Evolutionary conservation across 2,888 invertebrate genomes (phyloP).

Genomic region (Emesis russula): DNA sequence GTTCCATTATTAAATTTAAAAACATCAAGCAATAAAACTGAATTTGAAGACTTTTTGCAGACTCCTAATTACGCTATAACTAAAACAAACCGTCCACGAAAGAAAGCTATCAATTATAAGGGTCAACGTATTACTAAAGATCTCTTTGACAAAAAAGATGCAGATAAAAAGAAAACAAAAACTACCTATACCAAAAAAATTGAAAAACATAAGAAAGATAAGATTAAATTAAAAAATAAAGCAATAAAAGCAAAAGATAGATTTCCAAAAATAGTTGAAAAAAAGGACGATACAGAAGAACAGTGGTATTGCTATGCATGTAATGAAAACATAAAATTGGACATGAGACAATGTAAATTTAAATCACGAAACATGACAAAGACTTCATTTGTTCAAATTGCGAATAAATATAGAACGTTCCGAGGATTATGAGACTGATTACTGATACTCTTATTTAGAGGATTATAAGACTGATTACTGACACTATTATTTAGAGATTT

Average conservation of each 20-base stretch:
- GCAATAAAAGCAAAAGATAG: neutral
- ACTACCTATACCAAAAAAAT: neutral
- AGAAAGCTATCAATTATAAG: constrained; percentile 25
- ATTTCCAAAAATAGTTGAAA: neutral
- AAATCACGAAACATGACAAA: neutral
- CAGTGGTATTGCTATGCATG: neutral
- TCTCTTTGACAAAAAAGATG: constrained; percentile 28
- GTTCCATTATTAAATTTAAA: neutral
- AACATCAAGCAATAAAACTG: neutral
- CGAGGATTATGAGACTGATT: too few relatives aligned
- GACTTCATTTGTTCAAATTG: neutral
- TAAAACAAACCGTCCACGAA: neutral
- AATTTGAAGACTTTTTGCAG: too few relatives aligned
- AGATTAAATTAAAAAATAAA: neutral
- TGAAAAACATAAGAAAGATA: neutral
- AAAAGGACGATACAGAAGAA: neutral
- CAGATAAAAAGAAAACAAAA: neutral
- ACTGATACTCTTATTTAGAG: too few relatives aligned
- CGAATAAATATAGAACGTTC: neutral
- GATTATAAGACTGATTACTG: too few relatives aligned
- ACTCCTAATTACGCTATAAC: constrained; percentile 5
- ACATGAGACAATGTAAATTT: neutral
- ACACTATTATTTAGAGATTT: too few relatives aligned
- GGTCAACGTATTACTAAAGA: constrained; percentile 33
- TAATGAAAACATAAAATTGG: neutral